Base-by-base conservation (phyloP, 2,888 invertebrate genomes). In the Drosophila villosipedis region DNA sequence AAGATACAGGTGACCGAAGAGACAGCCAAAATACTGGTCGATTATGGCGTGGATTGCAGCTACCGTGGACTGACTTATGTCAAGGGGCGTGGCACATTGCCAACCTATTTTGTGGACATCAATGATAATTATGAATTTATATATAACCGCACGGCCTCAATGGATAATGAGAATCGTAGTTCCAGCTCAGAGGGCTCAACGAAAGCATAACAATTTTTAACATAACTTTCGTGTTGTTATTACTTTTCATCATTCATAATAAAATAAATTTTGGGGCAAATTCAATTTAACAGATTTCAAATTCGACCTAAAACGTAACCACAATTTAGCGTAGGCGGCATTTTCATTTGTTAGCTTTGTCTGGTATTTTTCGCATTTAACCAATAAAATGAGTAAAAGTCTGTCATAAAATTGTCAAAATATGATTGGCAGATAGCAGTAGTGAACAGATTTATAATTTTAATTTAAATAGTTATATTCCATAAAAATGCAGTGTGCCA, bases 1-100 rank as follows among this genome's bases (percentile, higher is more conserved):
- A 95, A 95, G 92, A 97, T 97, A 85, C 97, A 97, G 94, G 96
- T 96, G 0, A 96, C 96, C 33, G 95, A 96, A 89, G 95, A 96
- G 62, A 96, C 97, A 0, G 96, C 96, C 0, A 91, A 93, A 10
- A 95, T 96, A 55, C 93, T 97, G 57, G 94, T 95, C 60, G 94
- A 95, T 73, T 95, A 96, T 83, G 96, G 95, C 30, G 95, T 96
- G 63, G 92, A 94, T 30, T 97, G 97, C 73, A 94, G 94, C 54
- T 95, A 95, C 77, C 94, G 97, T 33, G 97, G 96, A 0, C 94
- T 95, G 82, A 96, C 96, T 0, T 95, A 94, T 79, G 96, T 97
- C 0, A 97, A 97, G 93, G 97, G 97, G 0, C 94, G 94, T 47
- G 93, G 92, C 14, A 93, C 94, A 75, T 94, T 96, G 14, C 95